A percentile compares a stretch with the other conserved stretches of the same genome.
Evolutionary conservation across 2,113 vertebrate genomes (phyloP).

Genomic region (Pitta sordida): DNA sequence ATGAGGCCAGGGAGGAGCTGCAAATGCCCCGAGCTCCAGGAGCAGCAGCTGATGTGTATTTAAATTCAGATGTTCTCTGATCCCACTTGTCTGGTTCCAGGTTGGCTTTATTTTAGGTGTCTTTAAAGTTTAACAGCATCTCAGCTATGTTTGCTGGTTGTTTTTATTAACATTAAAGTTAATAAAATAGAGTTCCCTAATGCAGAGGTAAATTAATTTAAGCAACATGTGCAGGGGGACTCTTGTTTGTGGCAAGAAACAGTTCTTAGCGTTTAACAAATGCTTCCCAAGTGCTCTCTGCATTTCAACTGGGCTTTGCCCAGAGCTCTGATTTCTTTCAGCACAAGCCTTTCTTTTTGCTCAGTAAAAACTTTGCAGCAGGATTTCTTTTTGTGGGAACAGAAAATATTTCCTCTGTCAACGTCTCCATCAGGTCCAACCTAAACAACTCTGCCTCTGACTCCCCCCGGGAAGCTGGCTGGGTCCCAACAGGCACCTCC

Average conservation of each 20-base stretch:
- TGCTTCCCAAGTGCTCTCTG: not conserved
- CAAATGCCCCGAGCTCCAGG: not conserved
- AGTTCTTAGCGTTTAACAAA: not conserved
- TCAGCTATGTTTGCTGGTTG: not conserved
- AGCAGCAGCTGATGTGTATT: fast-evolving
- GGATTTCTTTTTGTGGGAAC: constrained; percentile 17
- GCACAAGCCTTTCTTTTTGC: not conserved
- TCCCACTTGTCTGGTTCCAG: not conserved
- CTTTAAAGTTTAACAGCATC: not conserved
- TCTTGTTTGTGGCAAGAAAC: not conserved
- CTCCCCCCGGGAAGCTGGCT: not conserved
- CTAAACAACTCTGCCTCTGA: not conserved
- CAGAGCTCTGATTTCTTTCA: not conserved
- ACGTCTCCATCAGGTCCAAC: not conserved
- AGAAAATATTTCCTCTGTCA: not conserved
- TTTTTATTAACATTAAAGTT: not conserved
- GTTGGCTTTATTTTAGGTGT: not conserved
- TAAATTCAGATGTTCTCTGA: not conserved
- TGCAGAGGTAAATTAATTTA: not conserved
- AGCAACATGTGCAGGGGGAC: not conserved
- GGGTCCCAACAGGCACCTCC: not conserved
- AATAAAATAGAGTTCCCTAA: not conserved
- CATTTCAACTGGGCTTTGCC: not conserved
- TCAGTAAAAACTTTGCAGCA: not conserved
- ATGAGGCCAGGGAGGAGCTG: not conserved